Evolutionary conservation across 2,888 invertebrate genomes (phyloP).

Genomic region (Campoletis raptor): DNA sequence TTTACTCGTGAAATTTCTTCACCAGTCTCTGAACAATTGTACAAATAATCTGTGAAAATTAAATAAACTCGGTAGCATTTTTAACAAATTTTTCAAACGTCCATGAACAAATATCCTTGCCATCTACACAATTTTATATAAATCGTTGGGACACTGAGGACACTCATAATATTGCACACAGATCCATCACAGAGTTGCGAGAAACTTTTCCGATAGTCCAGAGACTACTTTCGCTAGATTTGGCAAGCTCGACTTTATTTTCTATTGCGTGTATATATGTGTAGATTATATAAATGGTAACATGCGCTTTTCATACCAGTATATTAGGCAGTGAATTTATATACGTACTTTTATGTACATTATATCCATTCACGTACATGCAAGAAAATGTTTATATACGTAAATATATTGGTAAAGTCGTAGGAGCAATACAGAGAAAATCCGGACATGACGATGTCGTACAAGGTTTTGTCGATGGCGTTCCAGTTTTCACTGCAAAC

Average conservation of each 20-base stretch:
- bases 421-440: constrained; percentile 4
- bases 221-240: constrained; percentile 64
- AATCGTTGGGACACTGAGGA: neutral
- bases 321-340: constrained; percentile 15
- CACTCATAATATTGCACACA: neutral
- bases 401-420: constrained; percentile 1
- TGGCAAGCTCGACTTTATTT: constrained; percentile 66
- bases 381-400: neutral
- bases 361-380: neutral
- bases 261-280: neutral
- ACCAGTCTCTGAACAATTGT: too few species aligned
- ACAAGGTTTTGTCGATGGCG: constrained; percentile 52
- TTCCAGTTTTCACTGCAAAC: constrained; percentile 77
- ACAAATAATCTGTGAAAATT: too few species aligned
- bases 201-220: constrained; percentile 56
- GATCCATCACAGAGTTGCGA: constrained; percentile 18
- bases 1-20: too few species aligned
- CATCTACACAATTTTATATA: neutral
- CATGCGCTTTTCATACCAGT: constrained; percentile 28
- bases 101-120: neutral
- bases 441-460: constrained; percentile 32
- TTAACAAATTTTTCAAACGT: too few species aligned
- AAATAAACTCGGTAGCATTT: too few species aligned
- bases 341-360: neutral
- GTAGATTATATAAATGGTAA: neutral